Percentiles rank a stretch among this genome's conserved stretches.
Evolutionary conservation across 64 coral and sea anemone species (phyloP).

Genomic region (Montipora cactus): DNA sequence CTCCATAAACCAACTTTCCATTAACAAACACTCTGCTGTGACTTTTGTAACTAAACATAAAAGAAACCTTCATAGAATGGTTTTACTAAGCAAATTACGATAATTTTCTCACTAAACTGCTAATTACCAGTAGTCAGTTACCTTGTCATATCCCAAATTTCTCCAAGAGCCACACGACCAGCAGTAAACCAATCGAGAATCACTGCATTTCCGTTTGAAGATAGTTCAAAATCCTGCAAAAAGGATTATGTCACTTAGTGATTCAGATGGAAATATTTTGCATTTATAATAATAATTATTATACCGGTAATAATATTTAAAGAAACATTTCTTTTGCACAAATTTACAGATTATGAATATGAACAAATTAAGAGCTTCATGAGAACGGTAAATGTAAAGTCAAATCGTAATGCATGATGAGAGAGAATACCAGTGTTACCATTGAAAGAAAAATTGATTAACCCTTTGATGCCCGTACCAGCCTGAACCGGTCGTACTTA

Average conservation of each 20-base stretch:
- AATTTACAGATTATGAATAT: no score
- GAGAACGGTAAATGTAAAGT: no score
- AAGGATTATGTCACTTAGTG: background rate
- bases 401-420: no score
- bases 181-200: slow-evolving; percentile 78
- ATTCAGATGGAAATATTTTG: no score
- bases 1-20: slow-evolving; percentile 78
- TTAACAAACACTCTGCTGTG: slow-evolving; percentile 76
- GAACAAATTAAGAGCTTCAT: no score
- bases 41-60: slow-evolving; percentile 48
- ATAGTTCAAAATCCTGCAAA: slow-evolving; percentile 74
- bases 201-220: slow-evolving; percentile 59
- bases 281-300: no score
- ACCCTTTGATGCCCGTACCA: no score
- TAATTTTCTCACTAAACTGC: background rate
- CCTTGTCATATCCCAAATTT: slow-evolving; percentile 86
- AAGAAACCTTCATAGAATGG: background rate
- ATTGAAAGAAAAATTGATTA: no score
- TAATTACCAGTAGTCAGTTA: background rate
- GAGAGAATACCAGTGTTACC: no score
- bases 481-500: no score
- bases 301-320: no score
- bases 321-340: no score
- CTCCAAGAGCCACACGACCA: slow-evolving; percentile 77
- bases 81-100: background rate